phyloP scores from a whole-genome alignment of 2,113 vertebrate genomes.

The Ageneiosus marmoratus region DNA sequence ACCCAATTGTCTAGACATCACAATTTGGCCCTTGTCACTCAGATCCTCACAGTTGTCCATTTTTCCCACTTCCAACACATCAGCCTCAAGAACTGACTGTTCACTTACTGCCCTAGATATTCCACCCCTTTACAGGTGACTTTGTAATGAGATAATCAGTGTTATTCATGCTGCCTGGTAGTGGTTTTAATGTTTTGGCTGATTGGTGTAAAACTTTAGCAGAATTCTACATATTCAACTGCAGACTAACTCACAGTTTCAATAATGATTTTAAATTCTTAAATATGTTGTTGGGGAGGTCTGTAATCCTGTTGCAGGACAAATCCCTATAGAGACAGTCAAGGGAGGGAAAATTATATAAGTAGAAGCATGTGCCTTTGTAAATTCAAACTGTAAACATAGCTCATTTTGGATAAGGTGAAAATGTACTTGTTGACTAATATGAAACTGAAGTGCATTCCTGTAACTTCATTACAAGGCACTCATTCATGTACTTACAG shows the following conservation, averaged over 20 bases:
- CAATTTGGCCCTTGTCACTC: too few relatives aligned
- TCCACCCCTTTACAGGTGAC: too few relatives aligned
- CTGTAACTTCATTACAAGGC: not conserved
- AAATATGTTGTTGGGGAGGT: constrained; percentile 71
- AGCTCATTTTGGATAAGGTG: not conserved
- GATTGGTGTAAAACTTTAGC: too few relatives aligned
- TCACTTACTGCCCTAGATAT: too few relatives aligned
- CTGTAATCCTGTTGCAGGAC: constrained; percentile 72
- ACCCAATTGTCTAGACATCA: too few relatives aligned
- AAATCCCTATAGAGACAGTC: constrained; percentile 65
- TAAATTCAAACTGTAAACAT: not conserved
- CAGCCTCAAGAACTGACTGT: too few relatives aligned
- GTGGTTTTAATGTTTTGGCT: too few relatives aligned
- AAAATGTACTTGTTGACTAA: constrained; percentile 1
- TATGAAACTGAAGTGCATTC: not conserved
- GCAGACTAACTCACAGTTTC: constrained; percentile 73
- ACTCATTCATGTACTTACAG: constrained; percentile 63
- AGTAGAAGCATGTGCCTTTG: not conserved
- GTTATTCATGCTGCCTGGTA: too few relatives aligned
- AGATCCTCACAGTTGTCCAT: too few relatives aligned
- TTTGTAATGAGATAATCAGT: too few relatives aligned
- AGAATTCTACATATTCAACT: not conserved
- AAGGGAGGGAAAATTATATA: not conserved
- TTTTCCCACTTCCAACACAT: too few relatives aligned
- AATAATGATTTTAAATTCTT: constrained; percentile 73